phyloP scores from a whole-genome alignment of 2,888 invertebrate species.

The Acanthosepion pharaonis region DNA sequence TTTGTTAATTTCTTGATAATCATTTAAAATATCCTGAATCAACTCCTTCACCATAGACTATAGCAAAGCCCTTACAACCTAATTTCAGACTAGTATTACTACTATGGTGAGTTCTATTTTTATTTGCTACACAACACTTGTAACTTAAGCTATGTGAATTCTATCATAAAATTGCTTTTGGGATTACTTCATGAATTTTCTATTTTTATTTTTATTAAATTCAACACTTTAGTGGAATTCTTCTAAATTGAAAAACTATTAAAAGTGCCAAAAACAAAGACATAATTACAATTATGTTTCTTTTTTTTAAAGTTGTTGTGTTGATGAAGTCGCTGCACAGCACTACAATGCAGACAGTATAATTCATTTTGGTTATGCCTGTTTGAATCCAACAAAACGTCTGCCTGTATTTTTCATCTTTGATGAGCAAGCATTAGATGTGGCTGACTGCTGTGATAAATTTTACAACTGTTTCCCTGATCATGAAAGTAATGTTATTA shows the following conservation, averaged over 20 bases:
- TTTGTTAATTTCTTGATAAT: background rate
- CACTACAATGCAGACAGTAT: slow-evolving; percentile 89
- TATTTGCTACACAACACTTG: too few relatives aligned
- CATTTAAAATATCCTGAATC: too few relatives aligned
- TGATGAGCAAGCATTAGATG: slow-evolving; percentile 78
- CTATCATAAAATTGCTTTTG: background rate
- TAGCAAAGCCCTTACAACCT: too few relatives aligned
- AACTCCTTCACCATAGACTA: too few relatives aligned
- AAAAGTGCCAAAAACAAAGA: background rate
- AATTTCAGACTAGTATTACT: too few relatives aligned
- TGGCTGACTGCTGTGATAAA: slow-evolving; percentile 70
- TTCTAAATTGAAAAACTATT: background rate
- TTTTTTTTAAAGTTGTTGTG: slow-evolving; percentile 83
- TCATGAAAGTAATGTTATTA: slow-evolving; percentile 62
- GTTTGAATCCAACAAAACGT: slow-evolving; percentile 83
- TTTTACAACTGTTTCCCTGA: slow-evolving; percentile 61
- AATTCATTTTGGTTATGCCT: slow-evolving; percentile 92
- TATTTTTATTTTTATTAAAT: background rate
- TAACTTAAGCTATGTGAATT: background rate
- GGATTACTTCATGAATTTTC: background rate
- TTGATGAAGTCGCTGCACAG: slow-evolving; percentile 90
- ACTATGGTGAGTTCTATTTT: too few relatives aligned
- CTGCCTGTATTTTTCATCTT: slow-evolving; percentile 81
- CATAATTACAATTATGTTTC: background rate
- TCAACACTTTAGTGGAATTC: background rate